Conservation (phyloP, 2,797 vertebrate species). For the Phylloscopus collybita region DNA sequence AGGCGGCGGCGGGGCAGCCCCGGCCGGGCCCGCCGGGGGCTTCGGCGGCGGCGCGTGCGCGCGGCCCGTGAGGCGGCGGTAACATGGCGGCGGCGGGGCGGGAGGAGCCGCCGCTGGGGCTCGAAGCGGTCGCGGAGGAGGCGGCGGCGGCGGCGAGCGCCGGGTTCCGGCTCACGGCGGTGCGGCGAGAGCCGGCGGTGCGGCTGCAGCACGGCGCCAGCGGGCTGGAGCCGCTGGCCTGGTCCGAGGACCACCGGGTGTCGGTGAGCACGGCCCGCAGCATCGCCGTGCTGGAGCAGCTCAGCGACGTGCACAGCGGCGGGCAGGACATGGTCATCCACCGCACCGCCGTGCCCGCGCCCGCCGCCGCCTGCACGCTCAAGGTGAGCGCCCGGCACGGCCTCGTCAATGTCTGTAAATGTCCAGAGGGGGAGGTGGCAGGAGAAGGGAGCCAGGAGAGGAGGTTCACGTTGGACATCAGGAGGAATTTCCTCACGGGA, state of each 20-base stretch:
- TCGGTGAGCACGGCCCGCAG: slow-evolving; percentile 86
- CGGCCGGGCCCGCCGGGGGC: not conserved
- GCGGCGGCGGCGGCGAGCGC: slow-evolving; percentile 27
- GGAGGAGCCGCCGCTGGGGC: not conserved
- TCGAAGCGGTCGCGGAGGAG: not conserved
- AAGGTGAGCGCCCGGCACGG: slow-evolving; percentile 76
- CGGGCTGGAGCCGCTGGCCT: slow-evolving; percentile 88
- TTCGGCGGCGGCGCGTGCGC: not conserved
- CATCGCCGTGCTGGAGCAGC: slow-evolving; percentile 87
- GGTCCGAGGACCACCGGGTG: slow-evolving; percentile 93
- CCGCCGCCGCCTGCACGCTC: slow-evolving; percentile 73
- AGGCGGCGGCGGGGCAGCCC: not conserved
- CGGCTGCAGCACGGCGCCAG: slow-evolving; percentile 83
- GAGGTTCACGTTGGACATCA: not conserved
- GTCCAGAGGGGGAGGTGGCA: rapidly evolving
- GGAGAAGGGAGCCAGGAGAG: not conserved
- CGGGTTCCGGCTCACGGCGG: slow-evolving; percentile 65
- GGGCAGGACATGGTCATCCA: slow-evolving; percentile 87
- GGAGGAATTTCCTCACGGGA: not conserved
- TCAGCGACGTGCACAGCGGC: slow-evolving; percentile 86
- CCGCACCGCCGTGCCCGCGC: slow-evolving; percentile 86
- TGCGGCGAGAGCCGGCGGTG: slow-evolving; percentile 84
- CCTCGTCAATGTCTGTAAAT: rapidly evolving
- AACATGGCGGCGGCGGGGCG: not conserved
- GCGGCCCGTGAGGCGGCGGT: not conserved